Evolutionary conservation across 1,140 invertebrate genomes (phyloP).

Genomic region (Sesamia nonagrioides): DNA sequence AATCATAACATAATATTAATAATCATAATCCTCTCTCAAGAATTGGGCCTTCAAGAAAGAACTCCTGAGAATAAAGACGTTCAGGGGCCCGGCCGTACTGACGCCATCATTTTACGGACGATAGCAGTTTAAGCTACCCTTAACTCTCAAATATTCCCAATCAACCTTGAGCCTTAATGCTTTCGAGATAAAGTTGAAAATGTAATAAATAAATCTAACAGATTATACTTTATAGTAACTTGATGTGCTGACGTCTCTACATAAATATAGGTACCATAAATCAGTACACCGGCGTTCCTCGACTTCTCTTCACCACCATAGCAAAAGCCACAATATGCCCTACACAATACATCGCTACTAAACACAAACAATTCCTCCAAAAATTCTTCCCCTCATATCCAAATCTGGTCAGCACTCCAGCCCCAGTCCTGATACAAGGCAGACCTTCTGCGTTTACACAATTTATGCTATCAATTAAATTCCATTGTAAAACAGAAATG

Average conservation of each 20-base stretch:
- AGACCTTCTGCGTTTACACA: slow-evolving; percentile 62
- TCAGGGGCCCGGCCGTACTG: too few species aligned
- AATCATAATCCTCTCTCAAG: too few species aligned
- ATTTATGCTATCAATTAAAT: slow-evolving; percentile 86
- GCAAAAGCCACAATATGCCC: slow-evolving; percentile 21
- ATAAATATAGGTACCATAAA: not conserved
- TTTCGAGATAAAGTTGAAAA: too few species aligned
- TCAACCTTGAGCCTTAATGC: too few species aligned
- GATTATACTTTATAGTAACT: too few species aligned
- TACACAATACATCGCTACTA: slow-evolving; percentile 68
- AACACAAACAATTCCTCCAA: slow-evolving; percentile 69
- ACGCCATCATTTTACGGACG: too few species aligned
- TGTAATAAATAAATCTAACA: too few species aligned
- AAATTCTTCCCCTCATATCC: slow-evolving; percentile 75
- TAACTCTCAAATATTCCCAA: too few species aligned
- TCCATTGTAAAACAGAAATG: slow-evolving; percentile 90
- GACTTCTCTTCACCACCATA: slow-evolving; percentile 75
- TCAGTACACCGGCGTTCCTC: slow-evolving; percentile 59
- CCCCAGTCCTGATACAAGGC: slow-evolving; percentile 76
- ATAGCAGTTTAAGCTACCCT: too few species aligned
- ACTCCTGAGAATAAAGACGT: not conserved
- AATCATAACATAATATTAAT: too few species aligned
- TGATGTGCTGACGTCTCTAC: too few species aligned
- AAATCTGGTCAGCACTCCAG: slow-evolving; percentile 71
- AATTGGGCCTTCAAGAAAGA: not conserved